Evolutionary conservation across 2,888 invertebrate species (phyloP), one percentile per base, ranked within the genome.

Genomic region (Apodemia mormo): DNA sequence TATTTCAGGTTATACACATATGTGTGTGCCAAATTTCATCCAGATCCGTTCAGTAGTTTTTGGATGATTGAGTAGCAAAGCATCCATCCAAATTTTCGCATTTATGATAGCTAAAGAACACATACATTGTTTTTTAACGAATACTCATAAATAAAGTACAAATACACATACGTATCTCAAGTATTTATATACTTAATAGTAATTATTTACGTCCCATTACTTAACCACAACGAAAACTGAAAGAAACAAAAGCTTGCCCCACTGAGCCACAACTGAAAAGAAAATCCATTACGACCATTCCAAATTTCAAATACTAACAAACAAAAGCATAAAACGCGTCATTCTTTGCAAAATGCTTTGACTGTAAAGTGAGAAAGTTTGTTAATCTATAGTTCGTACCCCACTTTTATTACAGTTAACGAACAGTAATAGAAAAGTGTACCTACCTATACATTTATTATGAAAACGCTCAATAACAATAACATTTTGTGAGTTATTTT

Each of bases 341-440:
- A 64, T 64, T 64, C 37, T 64, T 64, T 33, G 61, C 8, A 37
- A 64, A 64, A 64, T 64, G 37, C 61, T 37, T 37, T 64, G 37
- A n/a, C 61, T 64, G 30, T 37, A 37, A 64, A 64, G 37, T 64
- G 61, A 64, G 61, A 64, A 64, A 64, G 61, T 64, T 64, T 64
- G 61, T 37, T 30, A n/a, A 6, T 64, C 33, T 12, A 14, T 30
- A 64, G 30, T 64, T 33, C 33, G 5, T 37, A 64, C 61, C 33
- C 37, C n/a, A 33, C n/a, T 33, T 64, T 64, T 33, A 64, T 37
- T 14, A 64, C 33, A 64, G 61, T 54, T 54, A 54, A 22, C 7
- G 22, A 54, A 54, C 52, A 14, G 52, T 54, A 7, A 8, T 54
- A 22, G 52, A 14, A 54, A 54, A 22, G 52, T n/a, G 52, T n/a